These are phyloP conservation scores for Urechis unicinctus DNA, from an alignment of 2,888 invertebrate genomes.

Conservation along the genomic window DNA sequence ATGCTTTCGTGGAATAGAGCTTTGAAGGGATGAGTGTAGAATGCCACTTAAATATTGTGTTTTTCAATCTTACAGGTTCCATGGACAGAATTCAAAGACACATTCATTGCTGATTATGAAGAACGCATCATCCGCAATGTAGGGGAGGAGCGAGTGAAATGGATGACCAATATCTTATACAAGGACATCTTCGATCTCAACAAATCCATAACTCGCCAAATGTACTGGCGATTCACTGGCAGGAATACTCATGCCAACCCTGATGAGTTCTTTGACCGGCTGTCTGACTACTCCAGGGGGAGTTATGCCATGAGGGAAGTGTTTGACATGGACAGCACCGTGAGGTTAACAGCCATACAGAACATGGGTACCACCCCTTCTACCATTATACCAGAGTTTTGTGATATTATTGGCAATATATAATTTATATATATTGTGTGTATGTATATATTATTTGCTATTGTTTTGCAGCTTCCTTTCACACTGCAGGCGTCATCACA, in stretches of 20 bases:
- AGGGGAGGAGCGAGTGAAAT: conserved; percentile 22
- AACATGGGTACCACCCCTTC: conserved; percentile 29
- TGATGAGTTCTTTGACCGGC: conserved; percentile 27
- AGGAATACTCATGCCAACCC: conserved; percentile 20
- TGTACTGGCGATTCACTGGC: conserved; percentile 26
- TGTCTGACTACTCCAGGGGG: conserved; percentile 36
- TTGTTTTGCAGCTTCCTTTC: conserved; percentile 19
- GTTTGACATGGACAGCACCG: conserved; percentile 34
- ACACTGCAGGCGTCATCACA: conserved; percentile 29
- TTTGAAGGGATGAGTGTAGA: no score
- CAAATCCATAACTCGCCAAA: conserved; percentile 13
- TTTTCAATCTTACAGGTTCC: no score
- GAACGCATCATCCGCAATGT: conserved; percentile 22
- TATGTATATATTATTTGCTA: background rate
- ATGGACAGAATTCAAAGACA: conserved; percentile 27
- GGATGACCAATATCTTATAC: conserved; percentile 29
- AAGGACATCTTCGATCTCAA: conserved; percentile 30
- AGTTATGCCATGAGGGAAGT: conserved; percentile 36
- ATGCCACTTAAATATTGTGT: no score
- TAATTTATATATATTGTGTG: no score
- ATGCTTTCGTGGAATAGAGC: no score
- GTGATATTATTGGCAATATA: no score
- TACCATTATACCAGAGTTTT: background rate
- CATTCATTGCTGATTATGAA: conserved; percentile 31
- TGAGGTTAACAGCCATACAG: conserved; percentile 34